Conservation (phyloP, 2,113 vertebrate species). For the Jacana jacana region DNA sequence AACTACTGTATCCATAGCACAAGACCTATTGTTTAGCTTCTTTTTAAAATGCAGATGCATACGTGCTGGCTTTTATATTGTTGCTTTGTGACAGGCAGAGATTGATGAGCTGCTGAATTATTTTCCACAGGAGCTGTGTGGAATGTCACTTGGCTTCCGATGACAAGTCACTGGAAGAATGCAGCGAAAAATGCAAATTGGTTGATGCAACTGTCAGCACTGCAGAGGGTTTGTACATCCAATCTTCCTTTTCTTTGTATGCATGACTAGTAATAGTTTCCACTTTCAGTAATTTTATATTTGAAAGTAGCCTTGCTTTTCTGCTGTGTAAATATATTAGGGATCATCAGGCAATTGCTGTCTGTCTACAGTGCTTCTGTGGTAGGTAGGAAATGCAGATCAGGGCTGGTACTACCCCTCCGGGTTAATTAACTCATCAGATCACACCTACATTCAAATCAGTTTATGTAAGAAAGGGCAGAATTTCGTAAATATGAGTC, state of each 20-base stretch:
- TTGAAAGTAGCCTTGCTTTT: constrained; percentile 10
- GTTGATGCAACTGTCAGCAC: constrained; percentile 81
- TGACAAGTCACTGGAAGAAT: constrained; percentile 72
- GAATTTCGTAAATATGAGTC: not conserved
- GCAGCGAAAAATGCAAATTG: constrained; percentile 83
- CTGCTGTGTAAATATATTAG: not conserved
- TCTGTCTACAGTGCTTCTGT: not conserved
- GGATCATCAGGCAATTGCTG: not conserved
- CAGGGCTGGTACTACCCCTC: not conserved
- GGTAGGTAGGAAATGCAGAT: not conserved
- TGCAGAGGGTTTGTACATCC: constrained; percentile 74
- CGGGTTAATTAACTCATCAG: not conserved
- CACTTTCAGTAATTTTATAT: not conserved
- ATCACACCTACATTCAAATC: not conserved
- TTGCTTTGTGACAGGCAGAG: constrained; percentile 2
- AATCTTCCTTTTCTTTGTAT: not conserved
- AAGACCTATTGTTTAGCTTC: constrained; percentile 30
- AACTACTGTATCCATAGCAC: constrained; percentile 6
- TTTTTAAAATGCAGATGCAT: constrained; percentile 43
- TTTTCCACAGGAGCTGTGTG: constrained; percentile 86
- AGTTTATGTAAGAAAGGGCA: not conserved
- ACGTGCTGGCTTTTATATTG: not conserved
- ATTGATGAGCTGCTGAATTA: constrained; percentile 62
- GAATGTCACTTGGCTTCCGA: constrained; percentile 88
- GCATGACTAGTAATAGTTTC: not conserved